Conservation (phyloP, 2,797 vertebrate genomes). For the Gastrophryne carolinensis region DNA sequence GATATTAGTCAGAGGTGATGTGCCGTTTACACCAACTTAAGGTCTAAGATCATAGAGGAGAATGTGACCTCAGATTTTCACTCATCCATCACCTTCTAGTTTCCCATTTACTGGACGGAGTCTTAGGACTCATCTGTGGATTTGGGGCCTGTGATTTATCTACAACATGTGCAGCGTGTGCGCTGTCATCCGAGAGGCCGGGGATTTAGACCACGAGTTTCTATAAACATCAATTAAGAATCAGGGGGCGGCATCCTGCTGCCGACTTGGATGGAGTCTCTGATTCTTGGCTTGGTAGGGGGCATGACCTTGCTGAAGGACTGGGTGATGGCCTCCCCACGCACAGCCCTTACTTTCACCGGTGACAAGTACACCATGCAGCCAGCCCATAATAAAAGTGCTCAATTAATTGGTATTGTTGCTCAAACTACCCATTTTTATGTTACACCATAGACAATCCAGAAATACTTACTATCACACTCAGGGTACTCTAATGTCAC, state of each 20-base stretch:
- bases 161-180: conserved; percentile 27
- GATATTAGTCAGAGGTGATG: neutral
- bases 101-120: neutral
- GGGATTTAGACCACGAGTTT: neutral
- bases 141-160: conserved; percentile 42
- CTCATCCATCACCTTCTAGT: neutral
- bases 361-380: no score
- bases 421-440: no score
- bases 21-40: neutral
- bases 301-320: conserved; percentile 13
- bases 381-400: no score
- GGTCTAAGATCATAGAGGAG: neutral
- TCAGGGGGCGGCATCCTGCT: neutral
- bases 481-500: no score
- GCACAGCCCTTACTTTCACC: no score
- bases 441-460: no score
- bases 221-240: conserved; percentile 31
- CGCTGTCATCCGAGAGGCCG: conserved; percentile 20
- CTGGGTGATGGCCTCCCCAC: neutral
- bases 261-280: neutral
- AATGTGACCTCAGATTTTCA: neutral
- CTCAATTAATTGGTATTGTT: no score
- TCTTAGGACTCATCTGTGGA: neutral
- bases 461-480: no score
- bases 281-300: neutral